These are phyloP conservation scores for Erpetoichthys calabaricus DNA, from an alignment of 2,797 vertebrate species.

Conservation along the genomic window DNA sequence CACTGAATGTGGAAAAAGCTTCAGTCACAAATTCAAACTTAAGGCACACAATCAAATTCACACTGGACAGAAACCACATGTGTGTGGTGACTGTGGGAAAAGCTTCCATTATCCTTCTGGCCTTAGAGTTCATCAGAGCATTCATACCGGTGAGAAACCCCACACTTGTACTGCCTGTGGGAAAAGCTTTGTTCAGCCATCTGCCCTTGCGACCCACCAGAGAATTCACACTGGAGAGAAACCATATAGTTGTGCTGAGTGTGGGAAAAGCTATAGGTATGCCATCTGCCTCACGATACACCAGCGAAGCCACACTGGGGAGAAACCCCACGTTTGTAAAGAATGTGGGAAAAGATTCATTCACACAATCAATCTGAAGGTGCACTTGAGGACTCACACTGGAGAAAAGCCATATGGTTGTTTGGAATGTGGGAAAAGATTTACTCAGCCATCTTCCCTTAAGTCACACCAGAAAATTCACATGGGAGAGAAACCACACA, in stretches of 20 bases:
- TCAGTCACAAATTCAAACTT: slow-evolving; percentile 28
- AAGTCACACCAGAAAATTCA: slow-evolving; percentile 53
- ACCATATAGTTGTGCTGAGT: slow-evolving; percentile 11
- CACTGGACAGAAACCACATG: slow-evolving; percentile 13
- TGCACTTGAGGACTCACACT: slow-evolving; percentile 57
- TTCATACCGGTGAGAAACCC: slow-evolving; percentile 14
- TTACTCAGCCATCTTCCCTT: slow-evolving; percentile 29
- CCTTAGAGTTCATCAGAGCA: not conserved
- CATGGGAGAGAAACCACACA: slow-evolving; percentile 62
- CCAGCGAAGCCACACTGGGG: slow-evolving; percentile 37
- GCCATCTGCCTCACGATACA: slow-evolving; percentile 33
- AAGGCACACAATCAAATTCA: slow-evolving; percentile 27
- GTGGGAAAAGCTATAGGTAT: slow-evolving; percentile 36
- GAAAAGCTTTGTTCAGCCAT: slow-evolving; percentile 6
- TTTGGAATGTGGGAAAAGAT: slow-evolving; percentile 42
- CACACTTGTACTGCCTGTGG: slow-evolving; percentile 6
- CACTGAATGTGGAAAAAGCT: slow-evolving; percentile 11
- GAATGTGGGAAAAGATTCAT: slow-evolving; percentile 56
- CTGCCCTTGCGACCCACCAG: slow-evolving; percentile 1
- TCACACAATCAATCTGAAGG: slow-evolving; percentile 49
- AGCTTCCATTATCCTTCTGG: slow-evolving; percentile 5
- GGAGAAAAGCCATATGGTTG: slow-evolving; percentile 59
- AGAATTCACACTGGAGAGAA: too few relatives aligned
- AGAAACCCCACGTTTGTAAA: slow-evolving; percentile 49
- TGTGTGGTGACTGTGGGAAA: slow-evolving; percentile 21